Evolutionary conservation across 2,888 invertebrate species (phyloP), one percentile per base, ranked within the genome.

Genomic region (Dynastes maya): DNA sequence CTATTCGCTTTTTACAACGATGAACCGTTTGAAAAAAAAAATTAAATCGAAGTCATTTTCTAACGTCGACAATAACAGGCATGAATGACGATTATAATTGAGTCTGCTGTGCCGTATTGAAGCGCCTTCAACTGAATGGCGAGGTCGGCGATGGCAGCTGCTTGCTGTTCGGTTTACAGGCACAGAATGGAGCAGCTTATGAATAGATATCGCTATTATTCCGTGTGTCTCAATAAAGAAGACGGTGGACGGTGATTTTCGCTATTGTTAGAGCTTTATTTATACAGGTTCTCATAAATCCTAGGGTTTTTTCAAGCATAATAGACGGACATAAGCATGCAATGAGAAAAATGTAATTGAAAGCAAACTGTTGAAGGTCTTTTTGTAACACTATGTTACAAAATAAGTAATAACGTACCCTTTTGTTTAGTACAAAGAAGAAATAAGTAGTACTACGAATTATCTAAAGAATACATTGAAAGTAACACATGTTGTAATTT

Each of bases 1-100:
- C 37, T 37, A 40, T 55, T 16, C 37, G 40, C 40, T 40, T 65
- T 65, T 65, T 65, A 40, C 40, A 40, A 65, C 9, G 37, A 16
- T 13, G 37, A 32, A 64, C 64, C 32, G 32, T 37, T 37, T 64
- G 64, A 64, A n/a, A 64, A 8, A 45, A 45, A 45, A 45, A 45
- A 45, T 37, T 37, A 40, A 65, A 16, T 40, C 65, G 40, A 3
- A 65, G 40, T n/a, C 40, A 65, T 65, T 65, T 40, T 16, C 40
- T 37, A 65, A 40, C 40, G 65, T 65, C 40, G 37, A 40, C 45
- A 65, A 16, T 37, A 65, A 37, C 65, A 32, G 32, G 37, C 64
- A 37, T 64, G 64, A 64, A 64, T 64, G 64, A 40, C 32, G 65
- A 65, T 65, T 65, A 65, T 65, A 65, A 65, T 65, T 65, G 65